Evolutionary conservation across 2,888 invertebrate species (phyloP).

Genomic region (Diogma glabrata): DNA sequence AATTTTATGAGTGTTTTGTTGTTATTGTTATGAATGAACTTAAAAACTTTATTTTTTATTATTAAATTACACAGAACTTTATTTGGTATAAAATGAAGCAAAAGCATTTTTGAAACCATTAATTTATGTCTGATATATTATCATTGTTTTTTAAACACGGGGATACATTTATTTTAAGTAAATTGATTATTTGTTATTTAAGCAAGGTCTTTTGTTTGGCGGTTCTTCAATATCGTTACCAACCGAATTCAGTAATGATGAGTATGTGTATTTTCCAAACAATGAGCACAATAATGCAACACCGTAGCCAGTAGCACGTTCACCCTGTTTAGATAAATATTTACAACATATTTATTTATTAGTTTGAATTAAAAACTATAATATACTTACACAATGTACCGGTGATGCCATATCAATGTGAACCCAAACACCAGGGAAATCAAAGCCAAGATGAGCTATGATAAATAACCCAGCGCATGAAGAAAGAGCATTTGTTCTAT

Average conservation of each 20-base stretch:
- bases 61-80: too few species aligned
- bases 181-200: too few species aligned
- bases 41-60: too few species aligned
- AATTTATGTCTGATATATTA: too few species aligned
- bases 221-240: not conserved
- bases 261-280: slow-evolving; percentile 59
- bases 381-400: slow-evolving; percentile 53
- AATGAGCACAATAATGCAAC: slow-evolving; percentile 68
- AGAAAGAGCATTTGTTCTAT: slow-evolving; percentile 73
- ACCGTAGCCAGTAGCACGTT: slow-evolving; percentile 77
- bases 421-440: slow-evolving; percentile 75
- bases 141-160: too few species aligned
- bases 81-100: too few species aligned
- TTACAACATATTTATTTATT: slow-evolving; percentile 15
- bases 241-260: slow-evolving; percentile 38
- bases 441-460: slow-evolving; percentile 75
- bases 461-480: slow-evolving; percentile 86
- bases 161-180: too few species aligned
- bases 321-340: slow-evolving; percentile 52
- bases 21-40: too few species aligned
- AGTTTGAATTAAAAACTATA: not conserved
- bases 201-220: not conserved
- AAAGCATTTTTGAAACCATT: too few species aligned
- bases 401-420: slow-evolving; percentile 87
- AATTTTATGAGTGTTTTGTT: too few species aligned